These are phyloP conservation scores for Goniozus legneri DNA, from an alignment of 1,140 invertebrate species.

Conservation along the genomic window DNA sequence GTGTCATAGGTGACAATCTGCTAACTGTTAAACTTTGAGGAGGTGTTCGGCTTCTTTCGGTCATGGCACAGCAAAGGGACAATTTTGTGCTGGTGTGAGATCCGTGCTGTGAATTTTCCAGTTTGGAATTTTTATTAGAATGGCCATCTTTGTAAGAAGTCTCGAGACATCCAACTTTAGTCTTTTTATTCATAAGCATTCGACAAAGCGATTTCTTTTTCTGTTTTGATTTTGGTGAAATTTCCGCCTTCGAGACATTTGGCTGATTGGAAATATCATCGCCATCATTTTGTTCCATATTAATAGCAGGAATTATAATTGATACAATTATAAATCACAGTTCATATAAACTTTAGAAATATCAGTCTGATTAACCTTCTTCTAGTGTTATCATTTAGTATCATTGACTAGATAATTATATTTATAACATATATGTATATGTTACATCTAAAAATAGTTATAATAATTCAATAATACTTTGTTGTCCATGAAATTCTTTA, in stretches of 20 bases:
- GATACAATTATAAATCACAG: too few species aligned
- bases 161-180: slow-evolving; percentile 47
- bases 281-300: slow-evolving; percentile 37
- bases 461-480: too few species aligned
- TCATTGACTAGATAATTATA: too few species aligned
- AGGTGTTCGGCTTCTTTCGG: slow-evolving; percentile 47
- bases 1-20: slow-evolving; percentile 39
- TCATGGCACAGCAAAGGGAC: slow-evolving; percentile 51
- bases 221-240: slow-evolving; percentile 45
- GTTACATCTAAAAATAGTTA: too few species aligned
- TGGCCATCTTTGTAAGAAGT: slow-evolving; percentile 35
- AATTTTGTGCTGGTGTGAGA: slow-evolving; percentile 49
- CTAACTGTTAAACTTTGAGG: slow-evolving; percentile 44
- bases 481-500: too few species aligned
- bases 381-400: too few species aligned
- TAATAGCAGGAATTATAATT: too few species aligned
- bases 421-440: too few species aligned
- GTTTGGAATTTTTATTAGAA: slow-evolving; percentile 36
- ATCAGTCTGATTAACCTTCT: too few species aligned
- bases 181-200: slow-evolving; percentile 49
- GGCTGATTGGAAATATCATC: slow-evolving; percentile 18
- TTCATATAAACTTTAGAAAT: too few species aligned
- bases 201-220: slow-evolving; percentile 51
- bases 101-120: slow-evolving; percentile 43
- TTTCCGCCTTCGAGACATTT: slow-evolving; percentile 21